Evolutionary conservation across 2,888 invertebrate genomes (phyloP), one percentile per base, ranked within the genome.

Genomic region (Cerceris rybyensis): DNA sequence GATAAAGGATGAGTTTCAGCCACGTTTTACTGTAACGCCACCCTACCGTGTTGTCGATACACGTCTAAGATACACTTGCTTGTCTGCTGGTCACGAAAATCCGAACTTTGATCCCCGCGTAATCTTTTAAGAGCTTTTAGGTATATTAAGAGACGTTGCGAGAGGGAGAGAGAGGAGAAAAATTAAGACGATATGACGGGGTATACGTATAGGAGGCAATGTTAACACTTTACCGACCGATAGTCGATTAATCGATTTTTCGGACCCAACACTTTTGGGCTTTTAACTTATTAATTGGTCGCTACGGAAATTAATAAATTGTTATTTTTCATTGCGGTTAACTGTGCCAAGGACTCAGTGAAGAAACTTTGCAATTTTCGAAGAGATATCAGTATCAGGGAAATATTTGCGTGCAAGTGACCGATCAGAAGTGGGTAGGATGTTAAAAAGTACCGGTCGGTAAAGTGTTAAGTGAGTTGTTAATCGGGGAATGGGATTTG

Each of bases 1-100:
- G 60, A 67, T 70, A 57, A 80, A 52, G 64, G 55, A 83, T 64
- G 61, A 58, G 60, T 69, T 67, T 74, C 72, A 66, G 28, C 50
- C 39, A 17, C 72, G 60, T 73, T 68, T 9, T 39, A 7, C 46
- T 13, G 9, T 46, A 46, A 8, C 46, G 7, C 9, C n/a, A 52
- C 16, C 17, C 17, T 63, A 28, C 42, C 52, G 28, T 49, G 71
- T 72, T 55, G 67, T 49, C 72, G 66, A 78, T 71, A 70, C 43
- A 6, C 17, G 50, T 50, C 7, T 16, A 14, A 28, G 43, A n/a
- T 41, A 59, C 50, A 54, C 14, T 28, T 17, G 16, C 17, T 7
- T 16, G 16, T 28, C 43, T 28, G 28, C n/a, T 11, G n/a, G 9
- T 54, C 54, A 17, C 58, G 41, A 68, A 63, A 67, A 50, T 57